Evolutionary conservation across 2,797 vertebrate species (phyloP), one percentile per base, ranked within the genome.

Genomic region (Anguilla anguilla): DNA sequence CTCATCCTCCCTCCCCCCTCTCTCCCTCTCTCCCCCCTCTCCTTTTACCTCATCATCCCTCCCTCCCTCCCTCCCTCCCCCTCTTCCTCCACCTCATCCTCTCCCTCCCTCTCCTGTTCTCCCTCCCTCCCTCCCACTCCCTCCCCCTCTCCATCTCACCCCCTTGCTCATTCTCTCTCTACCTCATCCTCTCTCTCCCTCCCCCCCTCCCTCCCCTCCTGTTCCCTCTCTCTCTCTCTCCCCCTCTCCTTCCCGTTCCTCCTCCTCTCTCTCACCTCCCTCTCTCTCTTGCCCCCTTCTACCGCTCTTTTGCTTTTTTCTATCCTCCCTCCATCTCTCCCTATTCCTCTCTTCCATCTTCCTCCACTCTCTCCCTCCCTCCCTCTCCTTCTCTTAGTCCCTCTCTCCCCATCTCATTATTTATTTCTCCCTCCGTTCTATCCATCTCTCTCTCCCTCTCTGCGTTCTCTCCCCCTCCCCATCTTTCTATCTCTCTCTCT

Each of bases 341-440:
- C 31, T 31, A 31, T 31, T 31, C 31, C 31, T 31, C 91, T 9
- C 91, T 91, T 91, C 91, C 94, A 93, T 93, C 92, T 92, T 95
- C 95, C 91, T 94, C 90, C 94, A 95, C 88, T 91, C 91, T 96
- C 95, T 95, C 81, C 49, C 51, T 93, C 28, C 91, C 90, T 59
- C 79, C 91, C 87, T 88, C 57, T 61, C 17, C 46, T 57, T 51
- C 0, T 7, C 49, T 51, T 51, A 51, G 46, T 86, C 84, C 89
- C 85, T 74, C 84, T 81, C 86, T 81, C 46, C 61, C 64, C 55
- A 67, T 82, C 83, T 53, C 57, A 51, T 51, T 51, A 51, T 51
- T 51, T 51, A 49, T 51, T 35, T 64, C 82, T 91, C 87, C 84
- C 84, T 43, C 11, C 22, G 15, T 9, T 87, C 85, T 90, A 55